Base-by-base conservation (phyloP, 2,113 vertebrate species). In the Oryzias javanicus region DNA sequence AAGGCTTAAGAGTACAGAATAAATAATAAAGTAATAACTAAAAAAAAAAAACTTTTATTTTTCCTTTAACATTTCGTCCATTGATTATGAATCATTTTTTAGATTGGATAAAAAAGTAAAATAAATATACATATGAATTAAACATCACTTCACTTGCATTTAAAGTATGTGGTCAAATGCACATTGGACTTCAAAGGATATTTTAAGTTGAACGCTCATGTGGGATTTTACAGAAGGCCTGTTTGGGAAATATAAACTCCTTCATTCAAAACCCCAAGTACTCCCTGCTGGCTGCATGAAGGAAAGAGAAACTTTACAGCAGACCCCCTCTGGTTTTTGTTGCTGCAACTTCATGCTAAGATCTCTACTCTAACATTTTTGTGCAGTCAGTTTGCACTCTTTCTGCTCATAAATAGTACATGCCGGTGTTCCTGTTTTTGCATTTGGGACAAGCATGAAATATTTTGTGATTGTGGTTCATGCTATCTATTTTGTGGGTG, bases 221-320 rank as follows among this genome's bases (percentile, higher is more conserved):
- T 60, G 17, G 67, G 64, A 76, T 56, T 70, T 19, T 80, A 58
- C 63, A 60, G 57, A 74, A 71, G 47, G 75, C 74, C 76, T 69
- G 72, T 78, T 78, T 86, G 16, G 60, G 78, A 81, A 81, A 76
- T 75, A 60, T 72, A 83, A 77, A 81, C 20, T 55, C 50, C 69
- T 73, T 52, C 42, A 49, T 68, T 88, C 48, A n/a, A 19, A 82
- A 65, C 77, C 72, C 35, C 20, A 61, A 85, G 71, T 73, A 67
- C 66, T 72, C 49, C 69, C 69, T n/a, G 29, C 22, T 76, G 75
- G 55, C 42, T 74, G 67, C 67, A 55, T 17, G 49, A 52, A 68
- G 64, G 56, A 66, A 78, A 69, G 53, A 51, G 18, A 64, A 61
- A 58, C 52, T 18, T 64, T 74, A 76, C 48, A 46, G 57, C 68